Evolutionary conservation across 2,888 invertebrate genomes (phyloP).

Genomic region (Acronicta leporina): DNA sequence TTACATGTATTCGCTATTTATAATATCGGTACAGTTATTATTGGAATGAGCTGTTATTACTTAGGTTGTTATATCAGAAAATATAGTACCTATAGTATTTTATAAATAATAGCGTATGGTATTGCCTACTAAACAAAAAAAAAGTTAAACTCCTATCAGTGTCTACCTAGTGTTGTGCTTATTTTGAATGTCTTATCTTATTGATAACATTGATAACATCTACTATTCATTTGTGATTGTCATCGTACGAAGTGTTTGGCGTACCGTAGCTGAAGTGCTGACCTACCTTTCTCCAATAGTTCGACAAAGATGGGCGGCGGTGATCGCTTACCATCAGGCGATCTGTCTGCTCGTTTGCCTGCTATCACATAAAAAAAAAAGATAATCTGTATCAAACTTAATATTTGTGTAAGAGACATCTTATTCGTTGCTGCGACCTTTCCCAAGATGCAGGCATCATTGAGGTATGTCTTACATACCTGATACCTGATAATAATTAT

Average conservation of each 20-base stretch:
- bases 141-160: not conserved
- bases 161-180: not conserved
- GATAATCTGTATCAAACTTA: too few relatives aligned
- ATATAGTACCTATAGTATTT: not conserved
- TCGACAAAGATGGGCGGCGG: too few relatives aligned
- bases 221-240: not conserved
- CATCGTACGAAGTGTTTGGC: not conserved
- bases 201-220: not conserved
- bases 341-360: too few relatives aligned
- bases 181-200: constrained; percentile 3
- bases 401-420: too few relatives aligned
- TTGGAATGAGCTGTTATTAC: constrained; percentile 6
- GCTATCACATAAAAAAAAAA: too few relatives aligned
- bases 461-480: too few relatives aligned
- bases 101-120: constrained; percentile 3
- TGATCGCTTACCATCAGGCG: too few relatives aligned
- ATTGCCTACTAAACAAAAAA: not conserved
- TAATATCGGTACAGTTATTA: constrained; percentile 6
- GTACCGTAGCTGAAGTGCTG: not conserved
- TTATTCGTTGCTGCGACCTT: too few relatives aligned
- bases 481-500: too few relatives aligned
- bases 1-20: not conserved
- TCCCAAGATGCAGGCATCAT: too few relatives aligned
- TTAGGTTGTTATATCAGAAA: not conserved
- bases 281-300: not conserved